Base-by-base conservation (phyloP, 2,888 invertebrate genomes). In the Pollenia labialis region DNA sequence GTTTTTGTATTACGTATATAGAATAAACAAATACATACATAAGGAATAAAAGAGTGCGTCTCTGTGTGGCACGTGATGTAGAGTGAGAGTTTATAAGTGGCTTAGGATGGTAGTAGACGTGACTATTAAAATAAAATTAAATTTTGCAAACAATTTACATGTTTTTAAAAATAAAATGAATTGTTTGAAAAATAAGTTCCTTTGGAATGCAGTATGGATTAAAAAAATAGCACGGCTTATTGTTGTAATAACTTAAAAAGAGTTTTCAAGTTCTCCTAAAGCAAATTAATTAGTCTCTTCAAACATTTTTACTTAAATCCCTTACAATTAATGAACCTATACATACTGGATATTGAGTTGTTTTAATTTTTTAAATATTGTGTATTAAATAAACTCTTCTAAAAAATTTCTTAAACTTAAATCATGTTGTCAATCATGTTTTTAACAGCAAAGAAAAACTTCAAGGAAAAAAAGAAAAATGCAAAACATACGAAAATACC, bases 401-500 rank as follows among this genome's bases (percentile, higher is more conserved):
- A 62, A 10, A 16, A 60, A 79, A 50, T 58, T 68, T 84, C 46
- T 74, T 23, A 50, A 66, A 66, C 58, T 79, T 74, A 74, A 79
- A 79, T 68, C 84, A 68, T 60, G 79, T 60, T 79, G 79, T 74
- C 84, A 79, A 68, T 84, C 79, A 79, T 60, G 54, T 74, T 54
- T 18, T 52, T 60, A 56, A 18, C 1, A 44, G 7, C 7, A 62
- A 52, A 62, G 23, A 81, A 46, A 60, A 58, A 50, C 42, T 12
- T 74, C 12, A 1, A 48, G 48, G 18, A 12, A 40, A 50, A 50
- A 66, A 42, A 12, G 1, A 12, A 52, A 71, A 68, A 42, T 12
- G 50, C 48, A 32, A 14, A 64, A 71, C 44, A 62, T 50, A 18
- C 7, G 18, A 23, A 40, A 72, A 72, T 40, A 46, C 40, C 16